A percentile compares a stretch with the other conserved stretches of the same genome.
These are phyloP conservation scores for Rhagoletis pomonella DNA, from an alignment of 1,140 invertebrate species.

Conservation along the genomic window DNA sequence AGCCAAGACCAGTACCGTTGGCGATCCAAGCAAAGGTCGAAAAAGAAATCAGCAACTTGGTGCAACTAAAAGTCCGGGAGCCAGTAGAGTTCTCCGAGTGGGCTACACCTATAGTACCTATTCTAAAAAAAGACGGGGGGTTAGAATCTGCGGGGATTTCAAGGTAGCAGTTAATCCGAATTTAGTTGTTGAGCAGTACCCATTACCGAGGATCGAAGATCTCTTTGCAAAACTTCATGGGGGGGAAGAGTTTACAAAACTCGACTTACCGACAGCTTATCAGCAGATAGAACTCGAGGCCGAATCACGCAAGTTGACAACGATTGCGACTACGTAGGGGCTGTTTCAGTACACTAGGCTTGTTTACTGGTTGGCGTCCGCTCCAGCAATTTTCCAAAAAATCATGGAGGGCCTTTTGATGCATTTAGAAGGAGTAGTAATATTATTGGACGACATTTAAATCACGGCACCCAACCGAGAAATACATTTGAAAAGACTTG, in stretches of 20 bases:
- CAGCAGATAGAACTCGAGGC: conserved; percentile 59
- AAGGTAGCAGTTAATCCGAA: conserved; percentile 66
- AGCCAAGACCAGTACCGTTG: too few relatives aligned
- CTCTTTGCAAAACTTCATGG: too few relatives aligned
- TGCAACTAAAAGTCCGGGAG: conserved; percentile 60
- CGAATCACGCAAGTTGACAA: conserved; percentile 58
- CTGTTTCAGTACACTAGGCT: conserved; percentile 56
- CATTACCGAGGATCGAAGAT: conserved; percentile 43
- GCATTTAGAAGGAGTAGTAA: conserved; percentile 60
- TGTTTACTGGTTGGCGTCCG: too few relatives aligned
- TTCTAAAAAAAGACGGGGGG: conserved; percentile 75
- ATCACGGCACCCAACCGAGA: conserved; percentile 57
- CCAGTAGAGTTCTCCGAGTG: conserved; percentile 64
- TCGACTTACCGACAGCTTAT: conserved; percentile 61
- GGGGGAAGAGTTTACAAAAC: conserved; percentile 60
- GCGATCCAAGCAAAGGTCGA: too few relatives aligned
- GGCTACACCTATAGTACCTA: conserved; percentile 74
- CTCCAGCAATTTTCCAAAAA: too few relatives aligned
- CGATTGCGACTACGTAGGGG: conserved; percentile 60
- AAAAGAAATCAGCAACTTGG: conserved; percentile 55
- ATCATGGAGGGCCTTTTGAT: conserved; percentile 50
- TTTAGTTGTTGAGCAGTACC: too few relatives aligned
- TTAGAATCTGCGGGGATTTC: conserved; percentile 59
- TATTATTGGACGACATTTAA: conserved; percentile 65
- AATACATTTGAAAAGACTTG: conserved; percentile 57